Evolutionary conservation across 2,797 vertebrate species (phyloP).

Genomic region (Pseudopleuronectes americanus): DNA sequence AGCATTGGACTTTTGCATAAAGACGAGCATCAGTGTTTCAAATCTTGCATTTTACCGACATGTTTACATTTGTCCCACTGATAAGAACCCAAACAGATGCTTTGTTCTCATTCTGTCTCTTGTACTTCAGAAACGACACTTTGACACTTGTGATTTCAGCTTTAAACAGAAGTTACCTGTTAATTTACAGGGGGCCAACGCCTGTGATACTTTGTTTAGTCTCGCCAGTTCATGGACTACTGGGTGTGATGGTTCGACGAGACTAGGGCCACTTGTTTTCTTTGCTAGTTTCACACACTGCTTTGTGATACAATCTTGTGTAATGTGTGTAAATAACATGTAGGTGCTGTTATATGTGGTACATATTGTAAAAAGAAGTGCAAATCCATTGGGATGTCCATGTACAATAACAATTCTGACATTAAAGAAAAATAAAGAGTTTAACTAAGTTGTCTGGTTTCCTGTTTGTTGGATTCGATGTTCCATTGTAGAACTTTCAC

Average conservation of each 20-base stretch:
- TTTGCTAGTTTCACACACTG: slow-evolving; percentile 81
- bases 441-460: slow-evolving; percentile 37
- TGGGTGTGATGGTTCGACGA: slow-evolving; percentile 34
- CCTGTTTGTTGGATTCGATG: too few relatives aligned
- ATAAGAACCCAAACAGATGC: slow-evolving; percentile 23
- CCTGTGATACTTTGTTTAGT: slow-evolving; percentile 45
- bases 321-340: slow-evolving; percentile 87
- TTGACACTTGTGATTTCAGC: slow-evolving; percentile 42
- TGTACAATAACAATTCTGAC: slow-evolving; percentile 85
- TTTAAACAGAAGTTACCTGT: slow-evolving; percentile 44
- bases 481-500: neutral
- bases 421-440: slow-evolving; percentile 82
- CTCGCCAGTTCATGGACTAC: slow-evolving; percentile 32
- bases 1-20: slow-evolving; percentile 10
- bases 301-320: slow-evolving; percentile 87
- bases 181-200: slow-evolving; percentile 19
- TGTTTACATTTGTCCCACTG: slow-evolving; percentile 51
- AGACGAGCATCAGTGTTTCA: slow-evolving; percentile 39
- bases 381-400: slow-evolving; percentile 80
- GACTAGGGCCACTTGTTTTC: slow-evolving; percentile 37
- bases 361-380: slow-evolving; percentile 87
- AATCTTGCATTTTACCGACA: slow-evolving; percentile 30
- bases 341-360: slow-evolving; percentile 87
- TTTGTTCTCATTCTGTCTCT: slow-evolving; percentile 23
- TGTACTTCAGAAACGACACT: slow-evolving; percentile 9